Base-by-base conservation (phyloP, 1,140 invertebrate species). In the Schmidtea mediterranea region DNA sequence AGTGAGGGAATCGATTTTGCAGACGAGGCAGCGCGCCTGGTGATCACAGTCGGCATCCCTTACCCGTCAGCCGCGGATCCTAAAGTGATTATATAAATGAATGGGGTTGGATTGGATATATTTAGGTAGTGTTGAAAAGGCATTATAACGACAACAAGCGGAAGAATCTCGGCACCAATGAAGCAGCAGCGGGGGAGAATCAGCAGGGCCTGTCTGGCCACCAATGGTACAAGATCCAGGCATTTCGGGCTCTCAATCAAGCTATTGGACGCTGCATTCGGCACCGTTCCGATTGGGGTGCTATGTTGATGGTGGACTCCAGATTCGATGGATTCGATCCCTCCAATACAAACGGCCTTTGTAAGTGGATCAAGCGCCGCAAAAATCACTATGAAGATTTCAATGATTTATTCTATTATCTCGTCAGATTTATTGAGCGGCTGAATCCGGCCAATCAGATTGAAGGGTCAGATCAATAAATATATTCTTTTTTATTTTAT, bases 1-100 rank as follows among this genome's bases (percentile, higher is more conserved):
- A 80, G 79, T 19, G 80, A 83, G 65, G 80, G 80, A 1, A 72
- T 81, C 54, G 79, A 83, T 61, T 82, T 83, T 65, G 73, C 73
- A 23, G 78, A 83, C 58, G 73, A 80, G 46, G 74, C 76, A 63
- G 78, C 79, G 0, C 60, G 80, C 47, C 77, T 76, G 46, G 79
- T 82, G 1, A 69, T 82, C 15, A 73, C 75, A 13, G 76, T 82
- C 60, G 65, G 71, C 63, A 40, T 51, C 36, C 47, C 40, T 10
- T 49, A 55, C 36, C 36, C 36, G 1, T n/a, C 10, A 23, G 41
- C 12, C 18, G n/a, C 22, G 5, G 18, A 22, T 37, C 19, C 39
- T 40, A 21, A n/a, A 22, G 16, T 46, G 3, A 69, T 82, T 48
- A 69, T n/a, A n/a, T n/a, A n/a, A n/a, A n/a, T n/a, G n/a, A n/a